Percentiles rank a stretch among this genome's conserved stretches.
phyloP scores from a whole-genome alignment of 1,140 invertebrate species.

The Colletes gigas region DNA sequence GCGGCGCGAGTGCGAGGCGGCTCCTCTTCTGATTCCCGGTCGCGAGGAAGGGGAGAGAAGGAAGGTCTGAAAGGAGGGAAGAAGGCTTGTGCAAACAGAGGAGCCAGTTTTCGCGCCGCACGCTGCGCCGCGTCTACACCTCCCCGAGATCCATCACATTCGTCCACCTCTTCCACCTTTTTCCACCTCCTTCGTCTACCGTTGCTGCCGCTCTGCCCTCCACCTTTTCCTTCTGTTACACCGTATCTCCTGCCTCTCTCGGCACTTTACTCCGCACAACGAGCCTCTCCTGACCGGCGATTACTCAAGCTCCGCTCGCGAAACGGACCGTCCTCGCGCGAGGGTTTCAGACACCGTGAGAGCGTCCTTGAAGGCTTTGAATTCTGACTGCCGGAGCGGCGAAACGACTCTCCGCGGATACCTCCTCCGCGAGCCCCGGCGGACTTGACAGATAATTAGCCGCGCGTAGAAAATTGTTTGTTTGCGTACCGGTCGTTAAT shows the following conservation, averaged over 20 bases:
- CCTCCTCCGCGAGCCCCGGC: neutral
- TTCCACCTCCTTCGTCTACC: conserved; percentile 36
- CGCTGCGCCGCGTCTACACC: conserved; percentile 66
- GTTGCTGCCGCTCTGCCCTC: conserved; percentile 45
- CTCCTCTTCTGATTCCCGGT: conserved; percentile 49
- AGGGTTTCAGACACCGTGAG: conserved; percentile 59
- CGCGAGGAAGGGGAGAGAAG: conserved; percentile 56
- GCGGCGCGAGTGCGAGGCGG: conserved; percentile 49
- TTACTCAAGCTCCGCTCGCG: conserved; percentile 56
- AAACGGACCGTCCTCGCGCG: conserved; percentile 30
- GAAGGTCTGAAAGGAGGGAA: conserved; percentile 61
- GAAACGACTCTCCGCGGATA: conserved; percentile 10
- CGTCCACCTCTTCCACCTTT: conserved; percentile 52
- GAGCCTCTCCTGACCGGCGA: conserved; percentile 53
- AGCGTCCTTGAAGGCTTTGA: conserved; percentile 52
- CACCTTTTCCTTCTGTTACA: conserved; percentile 52
- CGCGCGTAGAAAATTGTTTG: conserved; percentile 29
- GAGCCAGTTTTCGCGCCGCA: conserved; percentile 69
- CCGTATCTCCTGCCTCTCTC: conserved; percentile 39
- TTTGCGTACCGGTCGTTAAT: conserved; percentile 31
- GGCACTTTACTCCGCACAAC: conserved; percentile 48
- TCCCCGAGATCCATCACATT: conserved; percentile 68
- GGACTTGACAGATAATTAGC: conserved; percentile 32
- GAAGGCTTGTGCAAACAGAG: conserved; percentile 70
- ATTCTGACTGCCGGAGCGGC: conserved; percentile 21